Percentiles rank a stretch among this genome's conserved stretches.
These are phyloP conservation scores for Nanorana parkeri DNA, from an alignment of 2,113 vertebrate genomes.

Conservation along the genomic window DNA sequence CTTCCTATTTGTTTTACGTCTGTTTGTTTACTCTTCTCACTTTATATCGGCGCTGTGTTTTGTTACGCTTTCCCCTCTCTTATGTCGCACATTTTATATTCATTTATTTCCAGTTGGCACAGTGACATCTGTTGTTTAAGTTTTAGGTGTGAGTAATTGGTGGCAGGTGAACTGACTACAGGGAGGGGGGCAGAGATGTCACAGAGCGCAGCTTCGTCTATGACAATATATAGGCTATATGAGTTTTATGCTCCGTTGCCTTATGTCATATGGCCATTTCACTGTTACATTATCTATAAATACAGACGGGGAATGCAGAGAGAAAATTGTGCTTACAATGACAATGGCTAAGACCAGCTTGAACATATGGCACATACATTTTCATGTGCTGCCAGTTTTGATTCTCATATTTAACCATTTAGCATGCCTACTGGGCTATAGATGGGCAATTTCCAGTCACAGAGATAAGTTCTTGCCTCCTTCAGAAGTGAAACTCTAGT, in stretches of 20 bases:
- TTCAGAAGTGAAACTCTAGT: no score
- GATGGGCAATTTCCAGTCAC: no score
- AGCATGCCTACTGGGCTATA: no score
- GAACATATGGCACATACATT: no score
- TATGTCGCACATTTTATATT: slow-evolving; percentile 10
- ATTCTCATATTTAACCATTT: no score
- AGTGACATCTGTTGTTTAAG: slow-evolving; percentile 18
- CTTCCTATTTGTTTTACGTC: slow-evolving; percentile 15
- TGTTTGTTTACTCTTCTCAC: not conserved
- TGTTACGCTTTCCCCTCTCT: slow-evolving; percentile 8
- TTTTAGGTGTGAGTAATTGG: slow-evolving; percentile 15
- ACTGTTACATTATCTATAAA: not conserved
- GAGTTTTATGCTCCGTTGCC: not conserved
- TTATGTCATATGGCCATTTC: not conserved
- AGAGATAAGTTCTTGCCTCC: no score
- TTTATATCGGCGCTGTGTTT: not conserved
- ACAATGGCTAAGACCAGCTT: not conserved
- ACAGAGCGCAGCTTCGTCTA: no score
- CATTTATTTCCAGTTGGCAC: not conserved
- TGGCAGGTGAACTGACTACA: not conserved
- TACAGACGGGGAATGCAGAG: not conserved
- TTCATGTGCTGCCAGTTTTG: no score
- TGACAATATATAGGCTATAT: not conserved
- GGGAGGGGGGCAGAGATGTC: not conserved
- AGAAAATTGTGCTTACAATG: not conserved